Conservation (phyloP, 2,113 vertebrate species). For the Plestiodon gilberti region DNA sequence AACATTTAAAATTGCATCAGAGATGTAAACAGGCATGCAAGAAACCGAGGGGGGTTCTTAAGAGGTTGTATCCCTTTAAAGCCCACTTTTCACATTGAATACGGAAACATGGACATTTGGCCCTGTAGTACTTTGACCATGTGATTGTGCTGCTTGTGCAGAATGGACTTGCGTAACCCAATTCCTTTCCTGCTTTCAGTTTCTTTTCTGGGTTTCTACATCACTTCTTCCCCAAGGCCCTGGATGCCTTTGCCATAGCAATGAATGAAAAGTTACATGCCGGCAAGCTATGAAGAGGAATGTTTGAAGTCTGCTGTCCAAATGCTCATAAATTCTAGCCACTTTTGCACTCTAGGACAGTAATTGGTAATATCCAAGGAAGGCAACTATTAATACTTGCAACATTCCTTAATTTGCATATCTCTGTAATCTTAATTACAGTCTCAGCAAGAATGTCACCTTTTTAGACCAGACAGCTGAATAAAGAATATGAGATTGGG, state of each 20-base stretch:
- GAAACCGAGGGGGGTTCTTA: no score
- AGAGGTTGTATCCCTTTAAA: no score
- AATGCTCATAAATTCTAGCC: constrained; percentile 53
- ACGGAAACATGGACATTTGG: no score
- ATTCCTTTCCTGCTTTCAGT: no score
- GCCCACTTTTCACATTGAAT: no score
- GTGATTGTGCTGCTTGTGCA: no score
- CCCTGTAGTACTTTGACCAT: neutral
- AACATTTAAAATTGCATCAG: no score
- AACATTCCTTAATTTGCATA: constrained; percentile 69
- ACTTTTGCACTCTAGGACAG: constrained; percentile 67
- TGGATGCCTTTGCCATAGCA: neutral
- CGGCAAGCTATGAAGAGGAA: constrained; percentile 40
- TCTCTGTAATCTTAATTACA: constrained; percentile 75
- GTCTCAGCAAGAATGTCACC: constrained; percentile 72
- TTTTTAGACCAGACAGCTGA: constrained; percentile 60
- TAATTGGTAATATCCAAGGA: constrained; percentile 72
- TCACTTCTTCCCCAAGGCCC: neutral
- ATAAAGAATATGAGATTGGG: constrained; percentile 73
- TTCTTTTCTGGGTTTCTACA: neutral
- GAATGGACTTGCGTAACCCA: no score
- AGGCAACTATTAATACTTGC: constrained; percentile 67
- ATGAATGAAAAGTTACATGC: constrained; percentile 17
- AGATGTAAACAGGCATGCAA: no score
- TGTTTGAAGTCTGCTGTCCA: constrained; percentile 51